Evolutionary conservation across 2,113 vertebrate species (phyloP).

Genomic region (Candoia aspera): DNA sequence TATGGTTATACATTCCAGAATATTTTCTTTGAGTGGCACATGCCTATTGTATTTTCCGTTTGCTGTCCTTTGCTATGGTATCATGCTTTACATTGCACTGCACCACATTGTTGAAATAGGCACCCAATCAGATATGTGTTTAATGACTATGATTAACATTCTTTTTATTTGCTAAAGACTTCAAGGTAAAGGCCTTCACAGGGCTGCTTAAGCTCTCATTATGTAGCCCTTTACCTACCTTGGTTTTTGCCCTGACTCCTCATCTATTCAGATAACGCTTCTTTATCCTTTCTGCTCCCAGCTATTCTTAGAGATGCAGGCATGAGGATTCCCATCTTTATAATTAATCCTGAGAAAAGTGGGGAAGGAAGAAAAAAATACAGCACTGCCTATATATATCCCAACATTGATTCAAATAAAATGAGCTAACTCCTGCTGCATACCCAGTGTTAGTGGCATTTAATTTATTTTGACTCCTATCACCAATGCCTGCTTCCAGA

Average conservation of each 20-base stretch:
- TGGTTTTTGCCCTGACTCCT: background rate
- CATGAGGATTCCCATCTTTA: conserved; percentile 2
- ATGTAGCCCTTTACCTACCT: background rate
- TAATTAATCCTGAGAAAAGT: conserved; percentile 1
- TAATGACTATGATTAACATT: conserved; percentile 1
- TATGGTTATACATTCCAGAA: background rate
- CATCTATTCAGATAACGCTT: background rate
- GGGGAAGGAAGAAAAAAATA: background rate
- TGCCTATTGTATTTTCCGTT: background rate
- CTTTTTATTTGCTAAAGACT: background rate
- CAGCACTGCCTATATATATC: background rate
- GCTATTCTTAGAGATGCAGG: conserved; percentile 2
- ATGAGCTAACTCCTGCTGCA: accelerated
- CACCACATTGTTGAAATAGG: conserved; percentile 6
- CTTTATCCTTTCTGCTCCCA: conserved; percentile 7
- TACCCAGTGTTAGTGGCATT: too few relatives aligned
- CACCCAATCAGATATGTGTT: background rate
- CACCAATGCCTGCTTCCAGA: background rate
- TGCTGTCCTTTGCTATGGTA: background rate
- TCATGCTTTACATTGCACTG: background rate
- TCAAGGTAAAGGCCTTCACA: background rate
- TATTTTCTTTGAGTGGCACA: background rate
- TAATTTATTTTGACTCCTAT: too few relatives aligned
- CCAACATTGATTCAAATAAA: background rate
- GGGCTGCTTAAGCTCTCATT: background rate